phyloP scores from a whole-genome alignment of 2,888 invertebrate species.

The Philonicus albiceps region DNA sequence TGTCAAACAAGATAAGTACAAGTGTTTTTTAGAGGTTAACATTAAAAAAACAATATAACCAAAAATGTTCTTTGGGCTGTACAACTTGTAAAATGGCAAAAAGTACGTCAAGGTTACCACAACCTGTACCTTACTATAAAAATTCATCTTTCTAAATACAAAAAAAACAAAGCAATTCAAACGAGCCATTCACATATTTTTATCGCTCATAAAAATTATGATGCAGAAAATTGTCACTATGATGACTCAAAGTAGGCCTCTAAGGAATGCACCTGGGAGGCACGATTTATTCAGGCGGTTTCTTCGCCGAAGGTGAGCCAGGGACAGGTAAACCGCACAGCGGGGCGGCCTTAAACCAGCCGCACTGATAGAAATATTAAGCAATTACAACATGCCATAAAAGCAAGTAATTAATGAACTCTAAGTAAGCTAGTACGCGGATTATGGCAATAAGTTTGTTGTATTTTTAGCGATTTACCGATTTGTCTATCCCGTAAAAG shows the following conservation, averaged over 20 bases:
- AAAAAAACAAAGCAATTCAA: too few species aligned
- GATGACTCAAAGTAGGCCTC: neutral
- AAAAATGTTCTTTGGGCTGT: too few species aligned
- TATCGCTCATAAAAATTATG: slow-evolving; percentile 22
- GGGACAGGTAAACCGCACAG: neutral
- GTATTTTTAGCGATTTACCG: neutral
- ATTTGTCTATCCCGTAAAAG: neutral
- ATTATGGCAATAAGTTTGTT: neutral
- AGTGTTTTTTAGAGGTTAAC: neutral
- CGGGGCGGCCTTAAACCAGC: neutral
- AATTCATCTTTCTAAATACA: neutral
- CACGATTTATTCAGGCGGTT: neutral
- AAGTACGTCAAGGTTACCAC: neutral
- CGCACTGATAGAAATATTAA: neutral
- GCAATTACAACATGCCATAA: neutral
- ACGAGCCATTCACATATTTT: slow-evolving; percentile 11
- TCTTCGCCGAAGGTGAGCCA: slow-evolving; percentile 1
- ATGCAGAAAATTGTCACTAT: neutral
- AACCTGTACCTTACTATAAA: neutral
- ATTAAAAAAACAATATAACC: too few species aligned
- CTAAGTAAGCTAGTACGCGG: neutral
- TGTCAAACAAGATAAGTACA: neutral
- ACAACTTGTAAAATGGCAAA: too few species aligned
- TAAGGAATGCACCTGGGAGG: neutral
- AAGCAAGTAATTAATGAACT: neutral